A percentile compares a stretch with the other conserved stretches of the same genome.
Conservation (phyloP, 2,797 vertebrate species). For the Tragelaphus eurycerus region DNA sequence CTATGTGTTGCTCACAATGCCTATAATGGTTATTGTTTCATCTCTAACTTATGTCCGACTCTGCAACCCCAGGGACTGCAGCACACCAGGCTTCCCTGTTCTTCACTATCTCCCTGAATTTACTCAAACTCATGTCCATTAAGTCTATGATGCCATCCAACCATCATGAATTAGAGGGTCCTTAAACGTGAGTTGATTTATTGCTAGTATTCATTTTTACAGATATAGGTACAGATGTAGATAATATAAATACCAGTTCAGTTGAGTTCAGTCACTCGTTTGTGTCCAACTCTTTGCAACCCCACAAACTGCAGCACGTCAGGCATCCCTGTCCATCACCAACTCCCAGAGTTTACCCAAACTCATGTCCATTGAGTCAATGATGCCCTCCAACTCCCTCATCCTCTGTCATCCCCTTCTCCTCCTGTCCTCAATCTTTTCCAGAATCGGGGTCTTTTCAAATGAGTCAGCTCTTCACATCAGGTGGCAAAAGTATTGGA, state of each 20-base stretch:
- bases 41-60: background rate
- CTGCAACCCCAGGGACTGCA: background rate
- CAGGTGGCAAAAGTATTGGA: no score
- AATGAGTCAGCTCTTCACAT: no score
- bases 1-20: background rate
- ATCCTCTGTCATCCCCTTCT: no score
- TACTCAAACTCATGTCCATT: background rate
- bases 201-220: no score
- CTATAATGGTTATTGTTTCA: background rate
- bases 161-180: background rate
- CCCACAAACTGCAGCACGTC: rapidly evolving
- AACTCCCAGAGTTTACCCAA: rapidly evolving
- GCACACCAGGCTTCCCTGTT: background rate
- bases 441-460: no score
- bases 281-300: rapidly evolving
- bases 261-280: rapidly evolving
- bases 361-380: background rate
- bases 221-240: background rate
- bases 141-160: background rate
- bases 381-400: no score
- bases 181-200: no score
- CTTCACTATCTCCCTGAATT: background rate
- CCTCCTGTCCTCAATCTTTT: no score
- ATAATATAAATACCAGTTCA: background rate
- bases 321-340: background rate